These are phyloP conservation scores for Byasa hedistus DNA, from an alignment of 2,888 invertebrate species.

Conservation along the genomic window DNA sequence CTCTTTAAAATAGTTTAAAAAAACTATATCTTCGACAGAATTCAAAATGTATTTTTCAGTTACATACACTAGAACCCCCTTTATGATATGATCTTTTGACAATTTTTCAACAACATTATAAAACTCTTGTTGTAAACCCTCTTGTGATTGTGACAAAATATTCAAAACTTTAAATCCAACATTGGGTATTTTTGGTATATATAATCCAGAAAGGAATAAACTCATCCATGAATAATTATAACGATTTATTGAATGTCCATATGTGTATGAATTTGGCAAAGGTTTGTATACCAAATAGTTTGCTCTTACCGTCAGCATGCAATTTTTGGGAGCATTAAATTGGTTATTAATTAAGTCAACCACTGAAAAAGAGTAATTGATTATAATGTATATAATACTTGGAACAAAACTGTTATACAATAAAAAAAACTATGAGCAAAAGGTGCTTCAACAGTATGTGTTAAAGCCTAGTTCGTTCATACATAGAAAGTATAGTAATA, in stretches of 20 bases:
- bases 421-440: no score
- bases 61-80: slow-evolving; percentile 65
- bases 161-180: slow-evolving; percentile 62
- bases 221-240: slow-evolving; percentile 39
- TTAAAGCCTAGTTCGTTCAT: no score
- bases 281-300: slow-evolving; percentile 60
- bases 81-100: slow-evolving; percentile 53
- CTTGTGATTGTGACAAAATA: slow-evolving; percentile 46
- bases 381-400: no score
- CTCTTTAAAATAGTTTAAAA: slow-evolving; percentile 60
- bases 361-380: slow-evolving; percentile 52
- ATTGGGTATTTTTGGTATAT: slow-evolving; percentile 63
- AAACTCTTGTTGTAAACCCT: slow-evolving; percentile 48
- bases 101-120: slow-evolving; percentile 50
- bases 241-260: slow-evolving; percentile 45
- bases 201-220: slow-evolving; percentile 62
- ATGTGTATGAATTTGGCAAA: slow-evolving; percentile 50
- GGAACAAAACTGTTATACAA: no score
- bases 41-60: slow-evolving; percentile 67
- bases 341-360: slow-evolving; percentile 48
- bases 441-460: no score
- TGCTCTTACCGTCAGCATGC: slow-evolving; percentile 58
- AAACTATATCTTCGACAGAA: slow-evolving; percentile 61
- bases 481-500: no score
- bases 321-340: slow-evolving; percentile 53